A percentile compares a stretch with the other conserved stretches of the same genome.
phyloP scores from a whole-genome alignment of 1,140 invertebrate genomes.

The Eupristina koningsbergeri region DNA sequence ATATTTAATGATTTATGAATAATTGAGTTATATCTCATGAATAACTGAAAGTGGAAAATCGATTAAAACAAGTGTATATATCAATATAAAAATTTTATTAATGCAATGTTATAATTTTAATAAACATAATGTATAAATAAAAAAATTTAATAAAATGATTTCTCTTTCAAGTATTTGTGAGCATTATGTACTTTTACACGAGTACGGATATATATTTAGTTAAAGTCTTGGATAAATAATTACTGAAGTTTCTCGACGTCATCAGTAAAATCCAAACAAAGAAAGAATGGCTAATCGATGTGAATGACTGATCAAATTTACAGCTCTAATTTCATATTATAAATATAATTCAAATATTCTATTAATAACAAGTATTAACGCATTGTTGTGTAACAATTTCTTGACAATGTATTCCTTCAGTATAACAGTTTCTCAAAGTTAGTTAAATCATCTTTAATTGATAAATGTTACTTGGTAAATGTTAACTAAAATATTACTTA shows the following conservation, averaged over 20 bases:
- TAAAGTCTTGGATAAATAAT: background rate
- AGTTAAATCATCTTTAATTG: background rate
- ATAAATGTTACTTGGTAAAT: no score
- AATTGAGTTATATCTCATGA: no score
- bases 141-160: no score
- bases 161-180: no score
- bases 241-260: background rate
- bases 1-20: no score
- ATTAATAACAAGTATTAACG: background rate
- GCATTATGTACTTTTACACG: no score
- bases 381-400: background rate
- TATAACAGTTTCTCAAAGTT: background rate
- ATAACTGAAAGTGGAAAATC: no score
- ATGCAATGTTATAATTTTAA: no score
- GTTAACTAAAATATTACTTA: no score
- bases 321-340: slow-evolving; percentile 2
- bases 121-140: no score
- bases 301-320: background rate
- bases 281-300: background rate
- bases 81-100: no score
- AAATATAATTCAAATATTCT: background rate
- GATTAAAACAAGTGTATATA: no score
- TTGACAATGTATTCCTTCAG: background rate
- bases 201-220: background rate
- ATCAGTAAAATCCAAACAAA: background rate